phyloP scores from a whole-genome alignment of 2,797 vertebrate species.

The Eulemur mongoz region DNA sequence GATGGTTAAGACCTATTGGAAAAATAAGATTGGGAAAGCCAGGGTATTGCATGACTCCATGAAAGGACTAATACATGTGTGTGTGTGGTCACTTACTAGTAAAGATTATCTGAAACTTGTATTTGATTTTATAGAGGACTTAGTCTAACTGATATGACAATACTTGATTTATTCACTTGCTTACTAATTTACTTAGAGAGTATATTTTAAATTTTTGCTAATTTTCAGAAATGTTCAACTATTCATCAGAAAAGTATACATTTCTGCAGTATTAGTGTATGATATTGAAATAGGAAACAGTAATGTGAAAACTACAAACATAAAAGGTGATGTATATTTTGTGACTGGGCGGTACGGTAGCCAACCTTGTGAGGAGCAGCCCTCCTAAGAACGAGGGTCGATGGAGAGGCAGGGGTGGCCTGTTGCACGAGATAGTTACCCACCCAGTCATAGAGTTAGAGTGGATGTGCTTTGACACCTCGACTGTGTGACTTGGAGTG shows the following conservation, averaged over 20 bases:
- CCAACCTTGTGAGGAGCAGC: neutral
- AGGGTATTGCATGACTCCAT: neutral
- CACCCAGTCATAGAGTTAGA: neutral
- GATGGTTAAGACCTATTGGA: neutral
- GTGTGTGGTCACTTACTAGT: neutral
- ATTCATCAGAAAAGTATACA: neutral
- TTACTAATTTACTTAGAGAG: neutral
- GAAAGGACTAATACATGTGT: neutral
- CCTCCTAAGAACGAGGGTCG: neutral
- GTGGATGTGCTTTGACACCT: neutral
- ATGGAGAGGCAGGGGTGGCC: neutral
- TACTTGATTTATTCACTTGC: neutral
- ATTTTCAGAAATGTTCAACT: neutral
- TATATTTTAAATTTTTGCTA: neutral
- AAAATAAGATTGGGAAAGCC: neutral
- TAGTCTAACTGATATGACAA: neutral
- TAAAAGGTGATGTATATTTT: neutral
- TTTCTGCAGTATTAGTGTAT: neutral
- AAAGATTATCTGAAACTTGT: neutral
- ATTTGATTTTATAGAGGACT: neutral
- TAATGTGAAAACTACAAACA: neutral
- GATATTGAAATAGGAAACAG: neutral
- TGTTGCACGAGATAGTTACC: neutral
- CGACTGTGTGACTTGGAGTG: neutral
- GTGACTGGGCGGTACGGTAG: neutral